Conservation (phyloP, 2,888 invertebrate species). For the Pollenia labialis region DNA sequence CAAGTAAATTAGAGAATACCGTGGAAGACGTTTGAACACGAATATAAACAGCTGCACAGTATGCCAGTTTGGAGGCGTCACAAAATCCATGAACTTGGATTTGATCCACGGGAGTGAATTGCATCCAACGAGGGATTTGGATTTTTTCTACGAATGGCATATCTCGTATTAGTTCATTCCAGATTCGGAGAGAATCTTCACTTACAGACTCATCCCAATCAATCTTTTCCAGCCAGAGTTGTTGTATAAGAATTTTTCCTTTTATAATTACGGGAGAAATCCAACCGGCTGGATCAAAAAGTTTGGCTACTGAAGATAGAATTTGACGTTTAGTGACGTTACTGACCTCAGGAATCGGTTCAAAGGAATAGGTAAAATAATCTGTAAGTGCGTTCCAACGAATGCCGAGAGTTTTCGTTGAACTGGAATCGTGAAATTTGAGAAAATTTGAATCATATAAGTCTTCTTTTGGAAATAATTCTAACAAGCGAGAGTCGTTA, state of each 20-base stretch:
- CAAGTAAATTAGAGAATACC: too few relatives aligned
- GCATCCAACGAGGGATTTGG: slow-evolving; percentile 3
- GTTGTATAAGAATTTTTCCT: not conserved
- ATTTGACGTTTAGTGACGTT: too few relatives aligned
- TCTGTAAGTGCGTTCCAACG: slow-evolving; percentile 19
- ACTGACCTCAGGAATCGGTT: not conserved
- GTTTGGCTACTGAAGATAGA: not conserved
- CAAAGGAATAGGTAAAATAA: not conserved
- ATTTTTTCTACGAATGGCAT: not conserved
- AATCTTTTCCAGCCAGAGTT: not conserved
- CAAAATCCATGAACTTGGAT: slow-evolving; percentile 4
- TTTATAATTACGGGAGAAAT: not conserved
- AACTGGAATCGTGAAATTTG: slow-evolving; percentile 3
- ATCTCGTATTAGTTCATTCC: not conserved
- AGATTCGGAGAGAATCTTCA: not conserved
- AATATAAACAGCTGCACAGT: slow-evolving; percentile 1
- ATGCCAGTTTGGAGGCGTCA: slow-evolving; percentile 1
- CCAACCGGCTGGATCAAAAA: slow-evolving; percentile 5
- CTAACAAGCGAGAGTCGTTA: slow-evolving; percentile 3
- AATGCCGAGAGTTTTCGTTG: slow-evolving; percentile 19
- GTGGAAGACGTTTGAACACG: too few relatives aligned
- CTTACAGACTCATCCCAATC: not conserved
- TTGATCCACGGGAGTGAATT: not conserved
- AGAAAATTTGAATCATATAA: slow-evolving; percentile 27
- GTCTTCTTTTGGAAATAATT: not conserved